phyloP scores from a whole-genome alignment of 2,888 invertebrate genomes.

The Zeuzera pyrina region DNA sequence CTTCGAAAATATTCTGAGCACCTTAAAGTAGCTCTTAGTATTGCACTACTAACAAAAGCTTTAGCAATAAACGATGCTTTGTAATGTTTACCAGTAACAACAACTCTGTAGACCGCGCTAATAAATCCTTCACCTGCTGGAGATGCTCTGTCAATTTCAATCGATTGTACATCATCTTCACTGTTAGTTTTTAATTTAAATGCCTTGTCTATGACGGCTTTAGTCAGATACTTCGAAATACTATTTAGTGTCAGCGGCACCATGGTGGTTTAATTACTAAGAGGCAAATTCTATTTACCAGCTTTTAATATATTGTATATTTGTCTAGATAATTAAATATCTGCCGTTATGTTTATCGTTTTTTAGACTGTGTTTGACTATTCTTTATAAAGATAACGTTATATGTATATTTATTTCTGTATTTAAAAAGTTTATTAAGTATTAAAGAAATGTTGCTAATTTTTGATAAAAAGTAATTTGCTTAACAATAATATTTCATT shows the following conservation, averaged over 20 bases:
- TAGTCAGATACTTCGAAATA: constrained; percentile 31
- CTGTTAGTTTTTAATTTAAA: constrained; percentile 31
- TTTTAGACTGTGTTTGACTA: too few relatives aligned
- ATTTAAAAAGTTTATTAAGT: too few relatives aligned
- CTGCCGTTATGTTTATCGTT: too few relatives aligned
- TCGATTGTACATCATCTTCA: constrained; percentile 23
- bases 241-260: constrained; percentile 22
- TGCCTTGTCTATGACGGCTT: constrained; percentile 27
- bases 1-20: constrained; percentile 27
- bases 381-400: too few relatives aligned
- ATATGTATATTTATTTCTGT: too few relatives aligned
- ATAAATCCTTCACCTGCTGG: constrained; percentile 37
- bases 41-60: constrained; percentile 24
- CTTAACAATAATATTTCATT: too few relatives aligned
- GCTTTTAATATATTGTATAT: too few relatives aligned
- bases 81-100: constrained; percentile 20
- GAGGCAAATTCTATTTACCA: too few relatives aligned
- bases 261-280: constrained; percentile 23
- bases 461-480: too few relatives aligned
- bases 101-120: constrained; percentile 36
- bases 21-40: constrained; percentile 26
- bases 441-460: too few relatives aligned
- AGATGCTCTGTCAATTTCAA: constrained; percentile 28
- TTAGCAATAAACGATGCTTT: constrained; percentile 32
- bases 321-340: too few relatives aligned